phyloP scores from a whole-genome alignment of 1,140 invertebrate species.

The Scaptomyza montana region DNA sequence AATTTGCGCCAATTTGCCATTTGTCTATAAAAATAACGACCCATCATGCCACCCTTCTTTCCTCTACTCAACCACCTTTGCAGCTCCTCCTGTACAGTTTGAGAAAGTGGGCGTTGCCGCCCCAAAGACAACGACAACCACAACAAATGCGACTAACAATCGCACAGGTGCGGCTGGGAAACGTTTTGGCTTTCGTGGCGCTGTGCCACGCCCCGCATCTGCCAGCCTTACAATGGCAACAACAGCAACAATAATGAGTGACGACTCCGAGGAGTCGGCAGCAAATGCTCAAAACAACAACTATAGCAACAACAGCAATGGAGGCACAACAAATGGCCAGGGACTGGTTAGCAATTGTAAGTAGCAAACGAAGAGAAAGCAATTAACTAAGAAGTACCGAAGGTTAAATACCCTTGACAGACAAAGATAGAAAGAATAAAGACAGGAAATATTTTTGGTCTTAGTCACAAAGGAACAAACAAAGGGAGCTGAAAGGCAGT shows the following conservation, averaged over 20 bases:
- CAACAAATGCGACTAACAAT: conserved; percentile 21
- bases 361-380: conserved; percentile 37
- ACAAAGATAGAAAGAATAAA: not conserved
- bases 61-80: not conserved
- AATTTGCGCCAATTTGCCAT: conserved; percentile 58
- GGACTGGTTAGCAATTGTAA: conserved; percentile 78
- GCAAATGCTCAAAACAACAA: conserved; percentile 60
- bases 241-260: conserved; percentile 16
- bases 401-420: not conserved
- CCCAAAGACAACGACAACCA: conserved; percentile 38
- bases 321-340: conserved; percentile 24
- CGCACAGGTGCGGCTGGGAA: conserved; percentile 61
- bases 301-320: conserved; percentile 46
- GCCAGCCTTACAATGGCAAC: conserved; percentile 35
- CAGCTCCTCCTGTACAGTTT: conserved; percentile 65
- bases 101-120: conserved; percentile 78
- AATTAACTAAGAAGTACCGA: not conserved
- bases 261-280: conserved; percentile 51
- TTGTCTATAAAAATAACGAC: conserved; percentile 43
- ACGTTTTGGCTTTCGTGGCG: conserved; percentile 78
- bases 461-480: not conserved
- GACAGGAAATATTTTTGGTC: not conserved
- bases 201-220: conserved; percentile 74
- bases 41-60: conserved; percentile 45
- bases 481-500: too few species aligned